Conservation (phyloP, 2,113 vertebrate genomes). For the Cyprinodon variegatus region DNA sequence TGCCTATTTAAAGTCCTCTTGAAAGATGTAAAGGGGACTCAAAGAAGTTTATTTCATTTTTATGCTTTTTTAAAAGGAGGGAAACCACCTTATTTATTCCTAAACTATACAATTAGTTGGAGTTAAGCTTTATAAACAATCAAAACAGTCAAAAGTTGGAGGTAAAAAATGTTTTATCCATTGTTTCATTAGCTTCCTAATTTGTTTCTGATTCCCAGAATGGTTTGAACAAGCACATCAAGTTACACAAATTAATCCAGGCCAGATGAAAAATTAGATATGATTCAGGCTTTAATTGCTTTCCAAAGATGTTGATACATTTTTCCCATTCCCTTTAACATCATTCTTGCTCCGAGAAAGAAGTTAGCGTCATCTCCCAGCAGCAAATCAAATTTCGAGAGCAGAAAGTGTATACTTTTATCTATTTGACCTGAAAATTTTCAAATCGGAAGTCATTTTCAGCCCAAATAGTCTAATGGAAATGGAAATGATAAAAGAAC, state of each 20-base stretch:
- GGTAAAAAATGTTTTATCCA: slow-evolving; percentile 15
- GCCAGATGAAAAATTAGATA: slow-evolving; percentile 47
- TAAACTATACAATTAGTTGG: not conserved
- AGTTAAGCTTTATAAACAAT: not conserved
- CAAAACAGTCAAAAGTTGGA: not conserved
- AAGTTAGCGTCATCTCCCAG: slow-evolving; percentile 23
- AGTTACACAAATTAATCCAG: slow-evolving; percentile 31
- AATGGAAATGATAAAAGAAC: slow-evolving; percentile 62
- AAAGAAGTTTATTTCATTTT: too few relatives aligned
- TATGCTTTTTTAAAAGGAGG: too few relatives aligned
- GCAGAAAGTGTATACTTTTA: slow-evolving; percentile 29
- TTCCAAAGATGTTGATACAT: slow-evolving; percentile 29
- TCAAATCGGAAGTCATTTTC: slow-evolving; percentile 55
- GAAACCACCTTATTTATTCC: not conserved
- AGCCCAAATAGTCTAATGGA: slow-evolving; percentile 61
- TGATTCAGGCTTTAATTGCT: slow-evolving; percentile 47
- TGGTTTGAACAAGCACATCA: slow-evolving; percentile 27
- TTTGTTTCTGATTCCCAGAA: slow-evolving; percentile 18
- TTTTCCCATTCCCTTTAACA: not conserved
- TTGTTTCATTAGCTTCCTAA: slow-evolving; percentile 21
- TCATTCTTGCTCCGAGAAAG: slow-evolving; percentile 5
- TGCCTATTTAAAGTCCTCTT: too few relatives aligned
- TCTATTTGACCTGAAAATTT: slow-evolving; percentile 42
- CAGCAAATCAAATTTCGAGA: slow-evolving; percentile 29
- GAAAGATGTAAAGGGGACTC: too few relatives aligned